Evolutionary conservation across 2,888 invertebrate genomes (phyloP).

Genomic region (Cephus nigrinus): DNA sequence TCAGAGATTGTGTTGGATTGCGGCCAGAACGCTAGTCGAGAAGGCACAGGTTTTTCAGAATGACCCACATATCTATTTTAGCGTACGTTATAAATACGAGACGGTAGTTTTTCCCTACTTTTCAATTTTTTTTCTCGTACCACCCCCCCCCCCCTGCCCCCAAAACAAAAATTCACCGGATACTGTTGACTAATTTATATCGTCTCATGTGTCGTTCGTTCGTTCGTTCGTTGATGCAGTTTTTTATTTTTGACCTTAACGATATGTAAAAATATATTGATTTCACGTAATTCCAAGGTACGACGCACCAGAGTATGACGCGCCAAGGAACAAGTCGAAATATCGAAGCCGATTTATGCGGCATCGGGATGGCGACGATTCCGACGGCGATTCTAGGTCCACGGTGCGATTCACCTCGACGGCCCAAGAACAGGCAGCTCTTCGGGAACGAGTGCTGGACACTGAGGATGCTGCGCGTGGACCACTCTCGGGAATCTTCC

Average conservation of each 20-base stretch:
- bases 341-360: conserved; percentile 67
- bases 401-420: conserved; percentile 73
- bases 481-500: conserved; percentile 89
- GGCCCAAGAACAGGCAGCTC: conserved; percentile 59
- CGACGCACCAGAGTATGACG: conserved; percentile 61
- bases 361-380: conserved; percentile 78
- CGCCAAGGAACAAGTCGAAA: conserved; percentile 60
- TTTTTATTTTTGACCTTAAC: not conserved
- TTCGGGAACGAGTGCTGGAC: conserved; percentile 80
- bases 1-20: conserved; percentile 53
- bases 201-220: not conserved
- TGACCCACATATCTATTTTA: conserved; percentile 54
- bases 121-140: conserved; percentile 24
- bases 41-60: conserved; percentile 49
- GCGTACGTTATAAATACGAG: conserved; percentile 50
- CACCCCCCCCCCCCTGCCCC: too few species aligned
- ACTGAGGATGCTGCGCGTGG: conserved; percentile 89
- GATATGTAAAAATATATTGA: not conserved
- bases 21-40: conserved; percentile 44
- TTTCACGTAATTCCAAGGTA: conserved; percentile 41
- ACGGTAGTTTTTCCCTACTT: conserved; percentile 26
- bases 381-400: conserved; percentile 77
- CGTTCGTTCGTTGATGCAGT: not conserved
- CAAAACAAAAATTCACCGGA: not conserved
- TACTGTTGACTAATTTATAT: not conserved